Evolutionary conservation across 1,140 invertebrate species (phyloP).

Genomic region (Eciton burchellii): DNA sequence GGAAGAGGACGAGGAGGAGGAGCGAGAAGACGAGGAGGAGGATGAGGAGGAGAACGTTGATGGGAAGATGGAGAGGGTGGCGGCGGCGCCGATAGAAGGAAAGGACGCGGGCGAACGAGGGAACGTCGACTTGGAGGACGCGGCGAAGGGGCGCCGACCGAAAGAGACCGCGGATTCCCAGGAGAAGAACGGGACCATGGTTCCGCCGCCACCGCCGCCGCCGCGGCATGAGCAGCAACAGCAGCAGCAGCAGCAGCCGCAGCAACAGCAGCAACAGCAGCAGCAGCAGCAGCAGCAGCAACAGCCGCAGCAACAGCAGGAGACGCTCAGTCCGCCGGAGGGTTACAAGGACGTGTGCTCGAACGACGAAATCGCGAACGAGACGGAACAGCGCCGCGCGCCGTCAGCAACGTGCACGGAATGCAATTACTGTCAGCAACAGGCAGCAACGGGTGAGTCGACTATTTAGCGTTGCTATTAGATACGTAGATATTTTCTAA

Average conservation of each 20-base stretch:
- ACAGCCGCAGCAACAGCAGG: slow-evolving; percentile 86
- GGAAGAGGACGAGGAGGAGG: slow-evolving; percentile 71
- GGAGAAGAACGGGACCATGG: slow-evolving; percentile 15
- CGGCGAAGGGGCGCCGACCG: neutral
- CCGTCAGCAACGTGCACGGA: slow-evolving; percentile 72
- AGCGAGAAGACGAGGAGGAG: slow-evolving; percentile 87
- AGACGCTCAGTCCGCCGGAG: slow-evolving; percentile 94
- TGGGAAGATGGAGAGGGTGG: slow-evolving; percentile 58
- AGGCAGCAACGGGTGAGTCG: slow-evolving; percentile 77
- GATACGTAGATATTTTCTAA: slow-evolving; percentile 6
- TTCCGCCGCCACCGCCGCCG: slow-evolving; percentile 27
- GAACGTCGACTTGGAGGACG: slow-evolving; percentile 38
- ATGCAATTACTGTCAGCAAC: slow-evolving; percentile 79
- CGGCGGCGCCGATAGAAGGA: neutral
- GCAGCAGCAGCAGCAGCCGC: slow-evolving; percentile 79
- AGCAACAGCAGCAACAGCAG: too few species aligned
- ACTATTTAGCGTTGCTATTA: neutral
- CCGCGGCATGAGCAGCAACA: slow-evolving; percentile 69
- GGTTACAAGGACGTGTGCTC: slow-evolving; percentile 91
- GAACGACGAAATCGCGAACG: slow-evolving; percentile 70
- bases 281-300: too few species aligned
- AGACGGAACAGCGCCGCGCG: slow-evolving; percentile 66
- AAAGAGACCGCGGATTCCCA: slow-evolving; percentile 5
- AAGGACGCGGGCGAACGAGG: slow-evolving; percentile 34
- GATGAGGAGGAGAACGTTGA: slow-evolving; percentile 80